These are phyloP conservation scores for Choristoneura rosaceana DNA, from an alignment of 2,888 invertebrate species.

Conservation along the genomic window DNA sequence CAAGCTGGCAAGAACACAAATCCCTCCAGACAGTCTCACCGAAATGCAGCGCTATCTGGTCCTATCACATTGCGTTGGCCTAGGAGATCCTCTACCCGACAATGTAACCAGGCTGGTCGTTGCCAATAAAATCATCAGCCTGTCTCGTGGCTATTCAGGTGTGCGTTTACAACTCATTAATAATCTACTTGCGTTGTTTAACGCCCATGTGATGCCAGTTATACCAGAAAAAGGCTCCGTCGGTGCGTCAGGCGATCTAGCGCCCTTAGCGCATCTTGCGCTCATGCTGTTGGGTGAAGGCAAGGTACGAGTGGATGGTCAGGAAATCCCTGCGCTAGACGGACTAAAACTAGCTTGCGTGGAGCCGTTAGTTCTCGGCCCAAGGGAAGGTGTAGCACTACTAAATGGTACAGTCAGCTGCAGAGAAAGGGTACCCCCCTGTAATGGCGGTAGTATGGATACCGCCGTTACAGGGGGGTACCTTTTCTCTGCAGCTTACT, in stretches of 20 bases:
- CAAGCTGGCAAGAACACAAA: conserved; percentile 6
- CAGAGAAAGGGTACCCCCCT: no score
- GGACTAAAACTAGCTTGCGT: conserved; percentile 10
- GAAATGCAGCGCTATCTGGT: conserved; percentile 11
- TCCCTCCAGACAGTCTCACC: neutral
- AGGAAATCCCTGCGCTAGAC: neutral
- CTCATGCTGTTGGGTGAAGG: conserved; percentile 22
- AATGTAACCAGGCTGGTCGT: conserved; percentile 9
- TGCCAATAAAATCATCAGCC: conserved; percentile 21
- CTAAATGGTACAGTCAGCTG: conserved; percentile 17
- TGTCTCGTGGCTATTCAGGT: conserved; percentile 16
- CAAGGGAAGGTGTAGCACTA: conserved; percentile 22
- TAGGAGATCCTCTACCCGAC: conserved; percentile 3
- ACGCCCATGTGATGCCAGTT: conserved; percentile 22
- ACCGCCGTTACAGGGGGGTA: no score
- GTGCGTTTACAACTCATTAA: conserved; percentile 8
- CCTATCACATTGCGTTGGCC: conserved; percentile 22
- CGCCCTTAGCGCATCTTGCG: conserved; percentile 19
- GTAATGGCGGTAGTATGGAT: no score
- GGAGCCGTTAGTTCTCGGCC: conserved; percentile 7
- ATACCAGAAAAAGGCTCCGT: conserved; percentile 33
- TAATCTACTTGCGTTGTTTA: conserved; percentile 16
- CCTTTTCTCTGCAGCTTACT: no score
- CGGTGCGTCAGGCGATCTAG: conserved; percentile 32
- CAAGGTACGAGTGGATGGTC: conserved; percentile 1